Evolutionary conservation across 2,888 invertebrate species (phyloP), one percentile per base, ranked within the genome.

Genomic region (Limnephilus rhombicus): DNA sequence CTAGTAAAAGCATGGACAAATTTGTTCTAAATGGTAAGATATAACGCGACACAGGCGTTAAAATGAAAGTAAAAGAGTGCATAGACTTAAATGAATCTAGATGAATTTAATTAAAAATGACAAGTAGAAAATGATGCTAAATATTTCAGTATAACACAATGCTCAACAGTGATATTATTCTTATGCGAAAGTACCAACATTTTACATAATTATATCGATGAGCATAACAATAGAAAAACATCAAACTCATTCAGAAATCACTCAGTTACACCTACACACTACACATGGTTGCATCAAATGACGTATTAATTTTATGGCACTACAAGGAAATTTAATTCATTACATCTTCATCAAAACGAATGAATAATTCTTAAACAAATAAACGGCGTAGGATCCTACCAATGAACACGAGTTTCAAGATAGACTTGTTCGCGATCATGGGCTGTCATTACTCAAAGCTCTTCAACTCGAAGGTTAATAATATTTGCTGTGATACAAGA

Each of bases 291-390:
- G 68, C 68, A 68, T 7, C 68, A n/a, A 68, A 68, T 9, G 5
- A 68, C 9, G n/a, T n/a, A n/a, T 68, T 68, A 9, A 68, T 68
- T 68, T 68, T 24, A 68, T n/a, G n/a, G 68, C 68, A n/a, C 68
- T 68, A 68, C 68, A 68, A 68, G 68, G 9, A 82, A 29, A 82
- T 82, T 82, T 34, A 34, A 82, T 82, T 41, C 49, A 45, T 86
- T 41, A 86, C 85, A 86, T 41, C 85, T 86, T 86, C 49, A 86
- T 86, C 45, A 86, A 86, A 45, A 86, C 85, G 37, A 37, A 37
- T 83, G 83, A 83, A 18, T 83, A 68, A 68, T 83, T 41, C 83
- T 83, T 83, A 68, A 68, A 68, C 24, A 68, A 68, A 68, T 34
- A 37, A 83, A 83, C 37, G 68, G 83, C 83, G 83, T 83, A 83